Conservation (phyloP, 2,888 invertebrate genomes). For the Lasioglossum leucozonium region DNA sequence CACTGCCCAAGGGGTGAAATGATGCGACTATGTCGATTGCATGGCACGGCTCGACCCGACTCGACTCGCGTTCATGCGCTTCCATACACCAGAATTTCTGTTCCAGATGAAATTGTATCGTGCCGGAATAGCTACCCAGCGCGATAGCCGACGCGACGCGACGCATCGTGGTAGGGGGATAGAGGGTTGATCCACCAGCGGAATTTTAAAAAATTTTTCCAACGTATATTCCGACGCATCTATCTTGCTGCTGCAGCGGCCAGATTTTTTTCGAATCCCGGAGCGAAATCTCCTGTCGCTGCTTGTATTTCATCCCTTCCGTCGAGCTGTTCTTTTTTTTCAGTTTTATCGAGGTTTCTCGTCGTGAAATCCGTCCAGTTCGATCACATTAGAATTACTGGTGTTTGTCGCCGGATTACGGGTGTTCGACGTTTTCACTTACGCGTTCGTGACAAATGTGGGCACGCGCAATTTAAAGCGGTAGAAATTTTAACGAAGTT, state of each 20-base stretch:
- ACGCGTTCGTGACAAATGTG: too few species aligned
- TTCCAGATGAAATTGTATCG: constrained; percentile 19
- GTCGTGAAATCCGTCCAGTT: too few species aligned
- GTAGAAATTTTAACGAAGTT: too few species aligned
- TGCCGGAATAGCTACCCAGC: not conserved
- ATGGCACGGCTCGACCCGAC: not conserved
- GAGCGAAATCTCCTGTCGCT: not conserved
- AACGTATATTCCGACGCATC: not conserved
- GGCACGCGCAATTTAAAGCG: too few species aligned
- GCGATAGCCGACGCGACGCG: not conserved
- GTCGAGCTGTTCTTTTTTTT: not conserved
- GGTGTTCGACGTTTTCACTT: too few species aligned
- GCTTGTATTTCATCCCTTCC: not conserved
- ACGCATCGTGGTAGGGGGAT: too few species aligned
- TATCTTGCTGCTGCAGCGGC: not conserved
- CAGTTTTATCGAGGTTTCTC: too few species aligned
- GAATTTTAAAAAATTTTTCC: constrained; percentile 1
- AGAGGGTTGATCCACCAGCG: not conserved
- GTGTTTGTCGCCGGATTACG: too few species aligned
- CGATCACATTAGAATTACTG: too few species aligned
- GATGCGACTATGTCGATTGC: constrained; percentile 22
- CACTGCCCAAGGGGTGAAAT: constrained; percentile 12
- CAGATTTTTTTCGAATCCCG: not conserved
- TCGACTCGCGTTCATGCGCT: not conserved
- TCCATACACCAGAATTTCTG: constrained; percentile 2